Conservation (phyloP, 2,113 vertebrate species). For the Corythaeola cristata region DNA sequence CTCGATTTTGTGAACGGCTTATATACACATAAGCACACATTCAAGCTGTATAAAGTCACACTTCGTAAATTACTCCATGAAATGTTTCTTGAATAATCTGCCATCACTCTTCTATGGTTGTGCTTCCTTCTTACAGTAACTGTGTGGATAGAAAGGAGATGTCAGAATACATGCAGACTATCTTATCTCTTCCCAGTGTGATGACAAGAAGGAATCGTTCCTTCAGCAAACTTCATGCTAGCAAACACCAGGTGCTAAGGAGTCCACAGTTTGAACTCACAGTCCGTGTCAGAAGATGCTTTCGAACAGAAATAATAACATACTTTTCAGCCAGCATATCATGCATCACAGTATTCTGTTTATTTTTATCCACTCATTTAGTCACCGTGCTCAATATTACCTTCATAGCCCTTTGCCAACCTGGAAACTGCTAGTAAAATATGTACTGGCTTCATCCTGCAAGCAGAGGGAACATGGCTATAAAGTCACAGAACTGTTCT, state of each 20-base stretch:
- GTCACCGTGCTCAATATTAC: not conserved
- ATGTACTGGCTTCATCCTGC: not conserved
- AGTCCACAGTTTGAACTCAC: not conserved
- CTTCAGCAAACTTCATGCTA: not conserved
- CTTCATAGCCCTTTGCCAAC: not conserved
- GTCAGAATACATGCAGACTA: not conserved
- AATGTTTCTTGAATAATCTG: not conserved
- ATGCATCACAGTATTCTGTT: not conserved
- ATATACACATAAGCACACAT: not conserved
- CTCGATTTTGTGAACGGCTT: not conserved
- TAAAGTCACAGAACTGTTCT: not conserved
- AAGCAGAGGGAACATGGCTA: not conserved
- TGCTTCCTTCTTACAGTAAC: not conserved
- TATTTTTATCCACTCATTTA: conserved; percentile 41
- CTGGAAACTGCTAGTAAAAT: conserved; percentile 12
- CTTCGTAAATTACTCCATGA: not conserved
- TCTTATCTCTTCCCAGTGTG: not conserved
- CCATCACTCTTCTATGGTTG: not conserved
- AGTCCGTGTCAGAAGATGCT: not conserved
- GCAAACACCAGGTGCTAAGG: not conserved
- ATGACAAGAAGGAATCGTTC: not conserved
- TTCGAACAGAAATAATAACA: not conserved
- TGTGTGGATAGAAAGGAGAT: not conserved
- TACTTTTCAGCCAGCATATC: not conserved
- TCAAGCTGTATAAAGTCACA: not conserved